Evolutionary conservation across 2,113 vertebrate genomes (phyloP).

Genomic region (Halichoeres trimaculatus): DNA sequence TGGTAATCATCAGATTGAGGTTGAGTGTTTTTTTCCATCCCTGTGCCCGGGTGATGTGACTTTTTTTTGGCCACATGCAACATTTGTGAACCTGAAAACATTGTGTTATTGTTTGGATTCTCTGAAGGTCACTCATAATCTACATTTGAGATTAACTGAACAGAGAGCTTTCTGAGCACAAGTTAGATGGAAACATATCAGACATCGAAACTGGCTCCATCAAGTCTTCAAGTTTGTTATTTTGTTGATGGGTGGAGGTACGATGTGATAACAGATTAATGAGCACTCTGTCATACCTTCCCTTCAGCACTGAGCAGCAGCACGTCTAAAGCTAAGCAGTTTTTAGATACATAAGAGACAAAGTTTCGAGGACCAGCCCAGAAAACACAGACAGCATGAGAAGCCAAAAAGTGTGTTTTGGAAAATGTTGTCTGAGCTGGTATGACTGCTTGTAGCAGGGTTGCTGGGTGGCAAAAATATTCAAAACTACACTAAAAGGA

Average conservation of each 20-base stretch:
- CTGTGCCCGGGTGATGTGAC: background rate
- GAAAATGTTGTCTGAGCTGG: constrained; percentile 21
- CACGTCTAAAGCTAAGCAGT: background rate
- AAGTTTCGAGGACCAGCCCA: background rate
- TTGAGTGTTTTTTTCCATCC: constrained; percentile 22
- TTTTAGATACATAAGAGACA: constrained; percentile 25
- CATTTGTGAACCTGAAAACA: background rate
- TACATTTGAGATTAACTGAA: background rate
- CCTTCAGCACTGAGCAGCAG: constrained; percentile 7
- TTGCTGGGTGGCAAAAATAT: background rate
- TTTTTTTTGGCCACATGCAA: constrained; percentile 3
- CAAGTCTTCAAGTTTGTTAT: constrained; percentile 20
- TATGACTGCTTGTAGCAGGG: background rate
- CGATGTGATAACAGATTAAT: constrained; percentile 51
- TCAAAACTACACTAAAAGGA: too few relatives aligned
- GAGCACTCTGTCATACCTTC: constrained; percentile 7
- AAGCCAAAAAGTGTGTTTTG: constrained; percentile 14
- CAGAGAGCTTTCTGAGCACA: background rate
- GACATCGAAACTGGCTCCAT: background rate
- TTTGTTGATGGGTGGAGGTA: constrained; percentile 48
- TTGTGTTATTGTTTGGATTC: constrained; percentile 16
- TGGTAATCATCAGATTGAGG: constrained; percentile 3
- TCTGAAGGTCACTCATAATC: background rate
- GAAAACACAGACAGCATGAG: constrained; percentile 22
- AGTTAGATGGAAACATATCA: constrained; percentile 4